Conservation (phyloP, 2,888 invertebrate genomes). For the Macrostomum cliftonense region DNA sequence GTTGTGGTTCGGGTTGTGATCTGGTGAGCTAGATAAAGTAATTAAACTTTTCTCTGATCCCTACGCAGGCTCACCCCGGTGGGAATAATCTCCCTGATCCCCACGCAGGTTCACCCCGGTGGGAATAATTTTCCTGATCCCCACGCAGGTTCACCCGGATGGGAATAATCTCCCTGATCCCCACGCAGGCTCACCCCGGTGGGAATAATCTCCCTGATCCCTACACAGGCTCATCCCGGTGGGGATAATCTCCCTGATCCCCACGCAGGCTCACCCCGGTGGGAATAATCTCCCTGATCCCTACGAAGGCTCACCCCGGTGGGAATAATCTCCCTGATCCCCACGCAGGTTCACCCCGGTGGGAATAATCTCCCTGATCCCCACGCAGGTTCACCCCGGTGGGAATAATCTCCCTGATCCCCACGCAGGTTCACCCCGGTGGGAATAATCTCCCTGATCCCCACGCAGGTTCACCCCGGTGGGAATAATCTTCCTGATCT, state of each 20-base stretch:
- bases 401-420: neutral
- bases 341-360: too few species aligned
- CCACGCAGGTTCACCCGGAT: slow-evolving; percentile 77
- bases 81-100: neutral
- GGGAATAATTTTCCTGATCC: slow-evolving; percentile 41
- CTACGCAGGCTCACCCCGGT: too few species aligned
- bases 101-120: too few species aligned
- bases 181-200: too few species aligned
- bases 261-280: too few species aligned
- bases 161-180: slow-evolving; percentile 20
- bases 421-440: too few species aligned
- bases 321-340: neutral
- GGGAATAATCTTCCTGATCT: slow-evolving; percentile 41
- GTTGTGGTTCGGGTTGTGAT: slow-evolving; percentile 85
- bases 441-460: neutral
- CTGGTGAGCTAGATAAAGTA: slow-evolving; percentile 46
- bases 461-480: too few species aligned
- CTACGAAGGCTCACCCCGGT: too few species aligned
- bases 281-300: neutral
- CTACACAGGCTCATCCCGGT: too few species aligned
- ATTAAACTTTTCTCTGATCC: neutral
- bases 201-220: neutral
- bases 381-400: slow-evolving; percentile 22
- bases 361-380: slow-evolving; percentile 41
- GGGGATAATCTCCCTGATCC: slow-evolving; percentile 41